Evolutionary conservation across 2,888 invertebrate species (phyloP).

Genomic region (Craniophora ligustri): DNA sequence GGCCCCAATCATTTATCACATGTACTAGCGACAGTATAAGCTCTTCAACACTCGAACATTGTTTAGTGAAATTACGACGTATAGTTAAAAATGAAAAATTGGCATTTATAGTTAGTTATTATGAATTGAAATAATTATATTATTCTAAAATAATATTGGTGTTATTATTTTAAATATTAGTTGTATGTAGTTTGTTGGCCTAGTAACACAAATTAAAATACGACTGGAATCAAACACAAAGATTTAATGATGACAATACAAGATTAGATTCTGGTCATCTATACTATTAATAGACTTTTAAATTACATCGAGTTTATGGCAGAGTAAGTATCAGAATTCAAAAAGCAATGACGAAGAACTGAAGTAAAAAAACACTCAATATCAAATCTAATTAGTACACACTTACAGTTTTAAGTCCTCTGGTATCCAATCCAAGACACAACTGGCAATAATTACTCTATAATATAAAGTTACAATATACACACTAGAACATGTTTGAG

Average conservation of each 20-base stretch:
- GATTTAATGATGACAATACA: no score
- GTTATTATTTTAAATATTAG: conserved; percentile 75
- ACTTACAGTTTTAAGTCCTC: no score
- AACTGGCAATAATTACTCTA: no score
- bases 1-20: conserved; percentile 36
- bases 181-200: conserved; percentile 18
- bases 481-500: no score
- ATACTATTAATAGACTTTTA: not conserved
- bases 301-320: not conserved
- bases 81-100: conserved; percentile 80
- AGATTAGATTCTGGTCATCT: no score
- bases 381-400: no score
- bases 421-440: no score
- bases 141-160: conserved; percentile 87
- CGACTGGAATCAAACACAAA: no score
- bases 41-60: conserved; percentile 71
- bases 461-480: no score
- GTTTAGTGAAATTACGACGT: conserved; percentile 81
- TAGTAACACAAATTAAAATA: no score
- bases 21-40: conserved; percentile 69
- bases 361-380: not conserved
- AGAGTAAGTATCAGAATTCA: not conserved
- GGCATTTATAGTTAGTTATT: conserved; percentile 89
- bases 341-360: not conserved
- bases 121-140: conserved; percentile 89